Evolutionary conservation across 2,113 vertebrate genomes (phyloP), one percentile per base, ranked within the genome.

Genomic region (Lepidothrix coronata): DNA sequence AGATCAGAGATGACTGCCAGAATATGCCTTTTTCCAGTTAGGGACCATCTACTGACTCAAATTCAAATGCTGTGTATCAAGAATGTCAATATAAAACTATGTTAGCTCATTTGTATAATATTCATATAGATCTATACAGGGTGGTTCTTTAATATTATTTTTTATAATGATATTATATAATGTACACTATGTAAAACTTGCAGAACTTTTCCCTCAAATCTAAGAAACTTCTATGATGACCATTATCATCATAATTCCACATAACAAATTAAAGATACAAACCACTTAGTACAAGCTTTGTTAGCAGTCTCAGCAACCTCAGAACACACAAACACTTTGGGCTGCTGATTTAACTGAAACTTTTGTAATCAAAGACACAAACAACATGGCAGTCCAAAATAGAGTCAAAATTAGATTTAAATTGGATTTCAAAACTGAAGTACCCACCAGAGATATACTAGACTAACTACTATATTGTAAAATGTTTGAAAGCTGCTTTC

Each of bases 401-500:
- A n/a, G 89, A 89, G 74, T 49, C 23, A 74, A 79, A 75, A 92
- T 28, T 52, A 87, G 43, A 68, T 73, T 89, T 49, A 76, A 87
- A 66, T 27, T 74, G n/a, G n/a, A 78, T 84, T 92, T 93, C 77
- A 82, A 85, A 82, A 88, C 62, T 11, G 4, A 79, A 93, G 39
- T 55, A 78, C 48, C 43, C 61, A 81, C 57, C n/a, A 68, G 52
- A 94, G 75, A 76, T 41, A 68, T 3, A 55, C 70, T 1, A 57
- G 33, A 52, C 70, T 88, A 76, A 85, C 31, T 86, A 52, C 66
- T 91, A 54, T 19, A 66, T 28, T 59, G 20, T 63, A 85, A 93
- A 74, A 80, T 67, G 25, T 82, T 89, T 77, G 55, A 89, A 54
- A 96, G 89, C 48, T 65, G 65, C 24, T 92, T 91, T 85, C 65